Evolutionary conservation across 2,113 vertebrate species (phyloP).

Genomic region (Vulpes lagopus): DNA sequence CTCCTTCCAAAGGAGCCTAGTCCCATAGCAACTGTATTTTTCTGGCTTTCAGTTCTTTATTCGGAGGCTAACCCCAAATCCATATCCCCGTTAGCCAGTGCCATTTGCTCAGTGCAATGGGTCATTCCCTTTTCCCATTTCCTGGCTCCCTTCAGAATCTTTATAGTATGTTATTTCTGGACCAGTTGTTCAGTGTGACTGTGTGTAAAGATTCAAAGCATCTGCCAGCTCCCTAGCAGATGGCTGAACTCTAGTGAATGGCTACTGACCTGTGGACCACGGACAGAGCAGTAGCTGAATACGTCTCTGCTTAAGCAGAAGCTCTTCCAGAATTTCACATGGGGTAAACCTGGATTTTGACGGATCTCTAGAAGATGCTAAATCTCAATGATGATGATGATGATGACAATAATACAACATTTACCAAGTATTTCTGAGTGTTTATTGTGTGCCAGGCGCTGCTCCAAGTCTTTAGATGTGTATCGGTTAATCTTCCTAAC

Average conservation of each 20-base stretch:
- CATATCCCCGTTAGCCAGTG: neutral
- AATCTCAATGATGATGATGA: neutral
- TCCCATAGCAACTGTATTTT: neutral
- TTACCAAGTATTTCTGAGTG: neutral
- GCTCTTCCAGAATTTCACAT: conserved; percentile 69
- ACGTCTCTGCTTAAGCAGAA: conserved; percentile 54
- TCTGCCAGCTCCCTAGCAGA: conserved; percentile 84
- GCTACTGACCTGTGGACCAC: conserved; percentile 80
- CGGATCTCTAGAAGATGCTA: conserved; percentile 60
- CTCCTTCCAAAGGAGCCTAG: neutral
- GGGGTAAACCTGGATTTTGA: conserved; percentile 62
- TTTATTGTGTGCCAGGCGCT: neutral
- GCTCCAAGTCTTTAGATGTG: neutral
- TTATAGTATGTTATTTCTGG: conserved; percentile 80
- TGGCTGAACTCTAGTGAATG: conserved; percentile 83
- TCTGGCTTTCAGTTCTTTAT: conserved; percentile 26
- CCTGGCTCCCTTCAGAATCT: conserved; percentile 79
- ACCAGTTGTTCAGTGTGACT: conserved; percentile 83
- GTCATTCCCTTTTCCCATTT: conserved; percentile 60
- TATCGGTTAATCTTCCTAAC: neutral
- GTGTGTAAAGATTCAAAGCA: conserved; percentile 79
- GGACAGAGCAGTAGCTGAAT: conserved; percentile 68
- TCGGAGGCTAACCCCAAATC: conserved; percentile 23
- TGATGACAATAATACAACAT: neutral
- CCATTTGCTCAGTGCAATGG: conserved; percentile 27